Evolutionary conservation across 2,797 vertebrate species (phyloP), one percentile per base, ranked within the genome.

Genomic region (Coregonus sp.): DNA sequence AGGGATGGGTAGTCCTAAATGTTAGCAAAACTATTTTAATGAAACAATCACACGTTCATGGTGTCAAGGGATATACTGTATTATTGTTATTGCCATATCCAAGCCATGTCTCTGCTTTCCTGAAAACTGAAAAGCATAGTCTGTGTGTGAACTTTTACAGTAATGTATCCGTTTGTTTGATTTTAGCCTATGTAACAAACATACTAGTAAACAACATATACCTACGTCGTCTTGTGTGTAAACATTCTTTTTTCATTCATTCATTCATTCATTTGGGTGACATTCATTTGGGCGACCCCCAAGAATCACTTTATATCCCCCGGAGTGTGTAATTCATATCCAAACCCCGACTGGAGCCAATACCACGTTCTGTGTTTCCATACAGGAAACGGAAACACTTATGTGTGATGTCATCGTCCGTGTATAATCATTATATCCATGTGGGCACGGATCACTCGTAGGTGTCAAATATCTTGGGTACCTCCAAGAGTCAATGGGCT

Each of bases 131-230:
- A 86, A 88, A 87, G 78, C 82, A 80, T 86, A 88, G 85, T 89
- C 86, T 88, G 84, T 89, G 84, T 89, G 9, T 11, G 87, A 89
- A 89, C 86, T 89, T 90, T 90, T 90, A 85, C 88, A 90, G 88
- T 89, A 84, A 75, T 86, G 85, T 89, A 85, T 86, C 81, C 83
- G 76, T 89, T 86, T 90, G 84, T 87, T 87, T 88, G 89, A 86
- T 87, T 86, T 35, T 86, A 86, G 86, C 84, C 81, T 88, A 88
- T 90, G 86, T 89, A 86, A 88, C 86, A 86, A 85, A 87, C 85
- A 84, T 84, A 87, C 86, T 82, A 89, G 85, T 89, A 90, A 88
- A 90, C 84, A 84, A 85, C 86, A 86, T 89, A 86, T 88, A 77
- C 12, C 54, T 18, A 37, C 12, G 67, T 86, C 54, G 75, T 86